Conservation (phyloP, 2,888 invertebrate genomes). For the Iselma pallidipennis region DNA sequence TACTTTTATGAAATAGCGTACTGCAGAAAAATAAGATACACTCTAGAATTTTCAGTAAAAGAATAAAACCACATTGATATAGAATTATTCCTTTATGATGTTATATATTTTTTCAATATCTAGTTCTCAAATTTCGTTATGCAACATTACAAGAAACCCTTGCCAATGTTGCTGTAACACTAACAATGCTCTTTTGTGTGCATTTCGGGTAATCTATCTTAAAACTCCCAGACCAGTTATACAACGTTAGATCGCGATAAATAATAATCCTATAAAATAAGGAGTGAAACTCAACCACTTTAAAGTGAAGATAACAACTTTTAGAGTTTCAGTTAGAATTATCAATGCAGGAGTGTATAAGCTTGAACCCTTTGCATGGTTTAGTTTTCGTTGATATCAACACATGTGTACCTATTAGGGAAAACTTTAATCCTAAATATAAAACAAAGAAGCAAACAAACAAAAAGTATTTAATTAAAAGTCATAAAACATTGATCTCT, state of each 20-base stretch:
- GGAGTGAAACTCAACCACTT: background rate
- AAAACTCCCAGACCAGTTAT: background rate
- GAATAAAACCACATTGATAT: no score
- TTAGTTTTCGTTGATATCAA: background rate
- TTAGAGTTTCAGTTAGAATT: background rate
- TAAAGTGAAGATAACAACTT: background rate
- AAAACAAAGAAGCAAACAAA: no score
- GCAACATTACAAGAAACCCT: no score
- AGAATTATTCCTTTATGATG: background rate
- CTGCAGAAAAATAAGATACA: background rate
- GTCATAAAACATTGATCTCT: no score
- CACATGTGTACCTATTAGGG: background rate
- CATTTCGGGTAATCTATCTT: background rate
- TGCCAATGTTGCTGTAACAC: background rate
- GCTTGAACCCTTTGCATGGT: background rate
- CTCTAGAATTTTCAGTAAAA: no score
- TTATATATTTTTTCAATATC: no score
- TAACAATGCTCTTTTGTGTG: no score
- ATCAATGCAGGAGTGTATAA: background rate
- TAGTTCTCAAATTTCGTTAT: no score
- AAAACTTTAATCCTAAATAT: no score
- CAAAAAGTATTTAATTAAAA: no score
- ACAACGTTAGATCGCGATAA: background rate
- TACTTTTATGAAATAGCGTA: background rate
- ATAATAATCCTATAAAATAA: background rate